Conservation (phyloP, 2,888 invertebrate genomes). For the Salticus scenicus region DNA sequence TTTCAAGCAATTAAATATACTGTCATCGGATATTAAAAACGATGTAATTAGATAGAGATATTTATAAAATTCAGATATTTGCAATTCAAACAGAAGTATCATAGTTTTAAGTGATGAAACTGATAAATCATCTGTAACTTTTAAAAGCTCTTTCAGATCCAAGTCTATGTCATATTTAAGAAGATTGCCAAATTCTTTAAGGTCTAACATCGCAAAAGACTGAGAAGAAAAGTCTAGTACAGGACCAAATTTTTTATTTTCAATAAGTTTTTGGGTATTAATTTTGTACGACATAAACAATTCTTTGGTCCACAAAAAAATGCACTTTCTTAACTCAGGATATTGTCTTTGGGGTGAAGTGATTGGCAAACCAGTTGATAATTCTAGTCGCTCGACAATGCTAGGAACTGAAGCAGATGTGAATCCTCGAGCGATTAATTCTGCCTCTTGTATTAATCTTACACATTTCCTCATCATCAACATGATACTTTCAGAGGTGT, state of each 20-base stretch:
- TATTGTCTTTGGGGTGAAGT: slow-evolving; percentile 40
- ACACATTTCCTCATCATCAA: slow-evolving; percentile 29
- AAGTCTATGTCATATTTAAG: slow-evolving; percentile 29
- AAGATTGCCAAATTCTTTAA: slow-evolving; percentile 55
- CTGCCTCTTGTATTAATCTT: slow-evolving; percentile 59
- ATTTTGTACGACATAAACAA: slow-evolving; percentile 31
- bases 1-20: background rate
- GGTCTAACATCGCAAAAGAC: slow-evolving; percentile 40
- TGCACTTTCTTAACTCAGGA: slow-evolving; percentile 25
- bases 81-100: slow-evolving; percentile 39
- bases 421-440: slow-evolving; percentile 61
- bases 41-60: slow-evolving; percentile 9
- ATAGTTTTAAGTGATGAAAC: slow-evolving; percentile 56
- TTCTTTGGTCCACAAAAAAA: slow-evolving; percentile 44
- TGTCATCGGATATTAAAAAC: background rate
- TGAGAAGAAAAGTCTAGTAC: slow-evolving; percentile 31
- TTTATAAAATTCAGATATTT: slow-evolving; percentile 56
- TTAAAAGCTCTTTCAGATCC: slow-evolving; percentile 26
- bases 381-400: slow-evolving; percentile 42
- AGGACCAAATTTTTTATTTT: slow-evolving; percentile 13
- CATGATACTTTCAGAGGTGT: background rate
- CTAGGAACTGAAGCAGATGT: slow-evolving; percentile 38
- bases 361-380: slow-evolving; percentile 42
- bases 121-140: slow-evolving; percentile 52
- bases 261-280: slow-evolving; percentile 23